phyloP scores from a whole-genome alignment of 1,140 invertebrate genomes.

The Drosophila seguyi region DNA sequence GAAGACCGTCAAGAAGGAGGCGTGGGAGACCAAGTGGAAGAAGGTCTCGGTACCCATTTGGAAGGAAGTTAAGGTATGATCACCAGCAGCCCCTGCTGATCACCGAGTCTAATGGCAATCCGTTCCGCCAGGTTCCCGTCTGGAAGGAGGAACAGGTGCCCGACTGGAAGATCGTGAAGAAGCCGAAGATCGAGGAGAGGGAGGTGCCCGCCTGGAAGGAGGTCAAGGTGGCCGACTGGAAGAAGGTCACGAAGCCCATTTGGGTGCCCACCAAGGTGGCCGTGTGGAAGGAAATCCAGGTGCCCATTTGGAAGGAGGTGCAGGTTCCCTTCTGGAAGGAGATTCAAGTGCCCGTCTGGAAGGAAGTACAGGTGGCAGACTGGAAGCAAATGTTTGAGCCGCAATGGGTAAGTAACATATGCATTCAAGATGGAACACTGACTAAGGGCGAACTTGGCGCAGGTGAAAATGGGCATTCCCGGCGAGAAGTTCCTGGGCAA shows the following conservation, averaged over 20 bases:
- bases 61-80: slow-evolving; percentile 87
- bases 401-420: slow-evolving; percentile 86
- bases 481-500: slow-evolving; percentile 91
- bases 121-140: slow-evolving; percentile 85
- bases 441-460: slow-evolving; percentile 33
- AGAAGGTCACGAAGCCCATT: slow-evolving; percentile 88
- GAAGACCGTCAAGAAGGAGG: slow-evolving; percentile 91
- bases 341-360: slow-evolving; percentile 87
- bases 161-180: slow-evolving; percentile 88
- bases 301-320: slow-evolving; percentile 87
- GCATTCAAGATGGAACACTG: fast-evolving
- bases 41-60: slow-evolving; percentile 88
- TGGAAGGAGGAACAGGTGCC: slow-evolving; percentile 87
- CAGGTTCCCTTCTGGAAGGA: slow-evolving; percentile 88
- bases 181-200: slow-evolving; percentile 86
- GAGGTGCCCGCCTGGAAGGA: slow-evolving; percentile 86
- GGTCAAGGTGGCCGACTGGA: slow-evolving; percentile 87
- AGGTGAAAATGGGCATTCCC: slow-evolving; percentile 89
- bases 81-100: background rate
- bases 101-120: background rate
- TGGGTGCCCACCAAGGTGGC: slow-evolving; percentile 88
- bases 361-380: slow-evolving; percentile 84
- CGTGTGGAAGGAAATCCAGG: slow-evolving; percentile 85
- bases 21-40: slow-evolving; percentile 87
- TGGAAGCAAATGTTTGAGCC: slow-evolving; percentile 87